Percentiles rank a stretch among this genome's conserved stretches.
Conservation (phyloP, 2,797 vertebrate species). For the Xenentodon cancila region DNA sequence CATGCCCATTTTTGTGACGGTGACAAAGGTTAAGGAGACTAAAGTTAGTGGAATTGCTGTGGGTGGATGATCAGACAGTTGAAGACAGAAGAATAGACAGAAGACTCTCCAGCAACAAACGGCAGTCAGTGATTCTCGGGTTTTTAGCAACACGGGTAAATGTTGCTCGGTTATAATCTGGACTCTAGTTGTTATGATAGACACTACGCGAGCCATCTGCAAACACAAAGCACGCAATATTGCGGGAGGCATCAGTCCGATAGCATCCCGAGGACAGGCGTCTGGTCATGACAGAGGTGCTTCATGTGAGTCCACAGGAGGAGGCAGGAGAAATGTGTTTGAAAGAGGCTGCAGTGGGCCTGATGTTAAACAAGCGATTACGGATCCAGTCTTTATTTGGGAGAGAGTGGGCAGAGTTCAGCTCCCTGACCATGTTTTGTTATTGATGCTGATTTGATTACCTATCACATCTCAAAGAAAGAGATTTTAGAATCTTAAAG, state of each 20-base stretch:
- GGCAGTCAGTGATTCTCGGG: background rate
- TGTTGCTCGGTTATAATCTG: constrained; percentile 37
- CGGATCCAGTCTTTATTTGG: constrained; percentile 67
- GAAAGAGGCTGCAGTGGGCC: constrained; percentile 50
- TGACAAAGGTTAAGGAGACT: no score
- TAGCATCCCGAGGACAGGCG: constrained; percentile 52
- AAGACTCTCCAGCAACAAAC: background rate
- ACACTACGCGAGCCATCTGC: constrained; percentile 14
- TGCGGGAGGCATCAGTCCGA: constrained; percentile 35
- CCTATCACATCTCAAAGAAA: background rate
- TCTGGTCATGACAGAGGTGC: constrained; percentile 42
- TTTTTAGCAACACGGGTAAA: constrained; percentile 5
- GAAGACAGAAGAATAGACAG: background rate
- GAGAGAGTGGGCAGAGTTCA: constrained; percentile 20
- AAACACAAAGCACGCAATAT: constrained; percentile 37
- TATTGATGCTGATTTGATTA: constrained; percentile 12
- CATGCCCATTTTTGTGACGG: no score
- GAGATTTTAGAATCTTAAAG: constrained; percentile 6
- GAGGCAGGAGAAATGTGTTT: constrained; percentile 60
- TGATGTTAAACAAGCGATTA: constrained; percentile 66
- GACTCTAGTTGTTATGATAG: constrained; percentile 17
- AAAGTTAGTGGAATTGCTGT: no score
- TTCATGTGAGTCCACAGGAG: constrained; percentile 44
- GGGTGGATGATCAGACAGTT: no score
- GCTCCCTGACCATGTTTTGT: background rate